Evolutionary conservation across 2,888 invertebrate genomes (phyloP), one percentile per base, ranked within the genome.

Genomic region (Leptinotarsa peninsularis): DNA sequence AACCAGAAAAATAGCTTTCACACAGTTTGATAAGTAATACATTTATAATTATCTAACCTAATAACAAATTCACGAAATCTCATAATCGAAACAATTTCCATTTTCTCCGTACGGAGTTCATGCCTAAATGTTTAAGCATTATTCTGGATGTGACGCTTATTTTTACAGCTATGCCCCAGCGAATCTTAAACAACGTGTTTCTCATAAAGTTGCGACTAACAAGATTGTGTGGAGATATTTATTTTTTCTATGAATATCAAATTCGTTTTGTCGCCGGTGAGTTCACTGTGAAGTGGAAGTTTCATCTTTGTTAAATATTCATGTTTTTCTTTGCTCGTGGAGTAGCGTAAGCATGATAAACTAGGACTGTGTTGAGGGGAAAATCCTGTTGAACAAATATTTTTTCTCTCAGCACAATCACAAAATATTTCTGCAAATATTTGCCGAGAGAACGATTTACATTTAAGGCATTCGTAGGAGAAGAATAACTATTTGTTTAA

Each of bases 241-340:
- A 85, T 84, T 85, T 85, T 83, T 85, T 84, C 84, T 83, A 85
- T 85, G 85, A 84, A 85, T 85, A 85, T 82, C 76, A 83, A 84
- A 85, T 82, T 83, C 78, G 80, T 75, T 78, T 72, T 72, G 67
- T 75, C 75, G 75, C 69, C 67, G 74, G 71, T 72, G 75, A 75
- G 21, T 67, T 54, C 58, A 56, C 68, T 69, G 66, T 43, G 74
- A 74, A 73, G 73, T 74, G 21, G 74, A 74, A 73, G 73, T 74
- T 72, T 56, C 67, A 23, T 18, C 23, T 58, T 58, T 43, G 54
- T 58, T 70, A 70, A 70, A 70, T 70, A 70, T 70, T 70, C 56
- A 70, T 70, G 70, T 49, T 43, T 58, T 58, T 58, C 43, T 18
- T 17, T 58, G 7, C 49, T 70, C 49, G 50, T 17, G 49, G 49